phyloP scores from a whole-genome alignment of 2,888 invertebrate genomes.

The Thecocarcelia acutangulata region DNA sequence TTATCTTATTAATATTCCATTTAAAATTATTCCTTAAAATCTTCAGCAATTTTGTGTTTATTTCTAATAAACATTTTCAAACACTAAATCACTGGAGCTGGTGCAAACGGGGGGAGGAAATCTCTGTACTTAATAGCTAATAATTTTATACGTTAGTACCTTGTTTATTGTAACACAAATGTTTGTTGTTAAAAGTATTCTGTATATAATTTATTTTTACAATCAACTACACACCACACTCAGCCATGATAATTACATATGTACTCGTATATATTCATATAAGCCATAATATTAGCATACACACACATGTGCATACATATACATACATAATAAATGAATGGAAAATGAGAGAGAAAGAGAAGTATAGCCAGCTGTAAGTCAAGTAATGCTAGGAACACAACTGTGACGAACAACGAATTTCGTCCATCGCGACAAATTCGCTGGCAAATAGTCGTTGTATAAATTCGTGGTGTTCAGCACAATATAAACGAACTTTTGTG shows the following conservation, averaged over 20 bases:
- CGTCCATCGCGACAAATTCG: no score
- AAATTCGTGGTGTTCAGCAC: no score
- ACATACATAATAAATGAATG: conserved; percentile 9
- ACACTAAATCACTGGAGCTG: conserved; percentile 12
- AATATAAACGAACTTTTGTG: no score
- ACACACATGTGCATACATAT: conserved; percentile 20
- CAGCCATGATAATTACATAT: conserved; percentile 64
- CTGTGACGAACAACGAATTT: no score
- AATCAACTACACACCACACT: conserved; percentile 39
- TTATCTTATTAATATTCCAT: no score
- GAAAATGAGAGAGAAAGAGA: background rate
- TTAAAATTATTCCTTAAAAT: background rate
- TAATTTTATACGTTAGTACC: conserved; percentile 69
- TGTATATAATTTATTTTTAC: conserved; percentile 47
- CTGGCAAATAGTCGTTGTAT: no score
- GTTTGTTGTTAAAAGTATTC: conserved; percentile 11
- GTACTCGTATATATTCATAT: conserved; percentile 70
- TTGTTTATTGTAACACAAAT: conserved; percentile 69
- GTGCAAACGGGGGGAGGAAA: conserved; percentile 34
- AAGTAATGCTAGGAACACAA: no score
- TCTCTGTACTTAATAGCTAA: conserved; percentile 63
- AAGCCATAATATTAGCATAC: conserved; percentile 61
- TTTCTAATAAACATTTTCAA: conserved; percentile 5
- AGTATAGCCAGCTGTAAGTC: conserved; percentile 16
- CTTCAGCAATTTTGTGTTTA: background rate